Base-by-base conservation (phyloP, 2,113 vertebrate genomes). In the Eudyptes chrysolophus region DNA sequence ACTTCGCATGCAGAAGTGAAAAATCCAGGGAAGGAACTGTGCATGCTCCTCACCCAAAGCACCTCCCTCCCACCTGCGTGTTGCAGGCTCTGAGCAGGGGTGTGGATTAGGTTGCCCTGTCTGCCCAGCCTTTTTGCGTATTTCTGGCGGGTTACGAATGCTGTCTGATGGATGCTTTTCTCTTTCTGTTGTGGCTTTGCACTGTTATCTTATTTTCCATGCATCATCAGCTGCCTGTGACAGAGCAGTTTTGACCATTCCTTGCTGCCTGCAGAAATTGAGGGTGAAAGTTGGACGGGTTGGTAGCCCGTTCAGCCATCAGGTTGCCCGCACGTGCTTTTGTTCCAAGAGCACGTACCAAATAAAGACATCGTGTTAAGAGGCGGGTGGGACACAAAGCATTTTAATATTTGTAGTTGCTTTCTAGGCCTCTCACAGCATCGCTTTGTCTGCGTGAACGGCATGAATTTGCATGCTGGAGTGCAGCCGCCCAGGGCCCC, bases 151-250 rank as follows among this genome's bases (percentile, higher is more conserved):
- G 32, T 83, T 89, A 87, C 81, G 66, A 87, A 4, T 17, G 46
- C 78, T 84, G 42, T 81, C 86, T 94, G 86, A 55, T 87, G n/a
- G 74, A 61, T 94, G 54, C 29, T 95, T 97, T 95, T 81, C n/a
- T 64, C 72, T 92, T 94, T 97, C 86, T 92, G 71, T 81, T 2
- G 9, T 94, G 89, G 93, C 77, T 97, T 96, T 92, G 77, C 74
- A 40, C 74, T 95, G 62, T 84, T 95, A 92, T 80, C 81, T 96
- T 94, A 51, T 93, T 95, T 92, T 95, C 58, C 42, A 51, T 96
- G 93, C 94, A 95, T 94, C 91, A 61, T 94, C 92, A 94, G 52
- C 93, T 91, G 94, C 88, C 94, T 94, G 82, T 97, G 92, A 95
- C 89, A 93, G 94, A 69, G 95, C 94, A 90, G 55, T 96, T 97